These are phyloP conservation scores for Agriopis leucophaearia DNA, from an alignment of 2,888 invertebrate genomes.

Conservation along the genomic window DNA sequence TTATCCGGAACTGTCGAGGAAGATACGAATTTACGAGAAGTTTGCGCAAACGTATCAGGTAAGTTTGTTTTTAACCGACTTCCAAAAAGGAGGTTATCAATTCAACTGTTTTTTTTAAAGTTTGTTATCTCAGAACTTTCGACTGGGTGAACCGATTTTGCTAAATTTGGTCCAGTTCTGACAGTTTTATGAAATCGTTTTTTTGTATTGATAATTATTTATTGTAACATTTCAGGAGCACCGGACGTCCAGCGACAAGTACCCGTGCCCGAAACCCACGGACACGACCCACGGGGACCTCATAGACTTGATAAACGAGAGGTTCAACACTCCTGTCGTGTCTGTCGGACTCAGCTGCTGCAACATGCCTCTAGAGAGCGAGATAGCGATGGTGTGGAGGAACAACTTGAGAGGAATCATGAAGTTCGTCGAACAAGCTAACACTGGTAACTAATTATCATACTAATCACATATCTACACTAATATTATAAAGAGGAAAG, in stretches of 20 bases:
- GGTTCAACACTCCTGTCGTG: conserved; percentile 89
- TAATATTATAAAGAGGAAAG: too few relatives aligned
- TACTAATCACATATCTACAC: too few relatives aligned
- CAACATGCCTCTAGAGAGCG: conserved; percentile 90
- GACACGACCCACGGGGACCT: conserved; percentile 76
- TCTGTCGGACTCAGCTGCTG: conserved; percentile 93
- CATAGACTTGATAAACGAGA: conserved; percentile 87
- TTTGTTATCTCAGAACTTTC: too few relatives aligned
- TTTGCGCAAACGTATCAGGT: conserved; percentile 77
- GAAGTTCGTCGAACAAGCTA: conserved; percentile 87
- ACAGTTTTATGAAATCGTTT: too few relatives aligned
- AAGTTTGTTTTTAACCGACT: too few relatives aligned
- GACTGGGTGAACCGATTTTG: too few relatives aligned
- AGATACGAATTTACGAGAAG: conserved; percentile 71
- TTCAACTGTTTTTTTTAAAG: too few relatives aligned
- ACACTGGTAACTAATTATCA: conserved; percentile 82
- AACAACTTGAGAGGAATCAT: conserved; percentile 88
- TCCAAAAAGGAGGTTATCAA: too few relatives aligned
- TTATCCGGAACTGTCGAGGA: conserved; percentile 74
- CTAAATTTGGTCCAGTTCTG: too few relatives aligned
- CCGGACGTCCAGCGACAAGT: conserved; percentile 68
- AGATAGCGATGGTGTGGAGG: conserved; percentile 91
- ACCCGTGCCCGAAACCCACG: conserved; percentile 59
- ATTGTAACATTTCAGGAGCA: conserved; percentile 52
- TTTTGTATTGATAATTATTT: too few relatives aligned